Conservation (phyloP, 2,797 vertebrate species). For the Astyanax mexicanus region DNA sequence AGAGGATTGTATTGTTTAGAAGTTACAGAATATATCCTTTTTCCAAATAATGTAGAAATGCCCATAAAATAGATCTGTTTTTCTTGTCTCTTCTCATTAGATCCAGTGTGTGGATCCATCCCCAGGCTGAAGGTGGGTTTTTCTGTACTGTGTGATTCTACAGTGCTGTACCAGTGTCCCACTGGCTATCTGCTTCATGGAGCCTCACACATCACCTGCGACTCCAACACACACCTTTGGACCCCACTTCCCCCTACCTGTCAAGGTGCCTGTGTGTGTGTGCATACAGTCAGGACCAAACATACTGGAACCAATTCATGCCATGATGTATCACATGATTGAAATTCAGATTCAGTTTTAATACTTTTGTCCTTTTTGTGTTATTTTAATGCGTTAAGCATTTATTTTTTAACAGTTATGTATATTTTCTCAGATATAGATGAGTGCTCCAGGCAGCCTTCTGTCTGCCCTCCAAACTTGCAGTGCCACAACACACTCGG, state of each 20-base stretch:
- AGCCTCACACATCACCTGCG: slow-evolving; percentile 75
- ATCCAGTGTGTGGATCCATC: slow-evolving; percentile 75
- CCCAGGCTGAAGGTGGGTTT: slow-evolving; percentile 74
- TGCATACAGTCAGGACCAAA: too few species aligned
- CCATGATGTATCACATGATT: too few species aligned
- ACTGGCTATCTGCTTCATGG: slow-evolving; percentile 75
- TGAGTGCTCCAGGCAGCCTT: slow-evolving; percentile 72
- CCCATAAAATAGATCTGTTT: neutral
- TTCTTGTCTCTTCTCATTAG: slow-evolving; percentile 54
- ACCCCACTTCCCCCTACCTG: slow-evolving; percentile 76
- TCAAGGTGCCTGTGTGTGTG: slow-evolving; percentile 66
- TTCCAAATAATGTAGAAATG: neutral
- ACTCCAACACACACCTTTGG: slow-evolving; percentile 73
- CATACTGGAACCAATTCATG: too few species aligned
- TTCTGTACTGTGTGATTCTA: slow-evolving; percentile 75
- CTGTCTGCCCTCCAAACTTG: slow-evolving; percentile 68
- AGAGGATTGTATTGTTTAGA: neutral
- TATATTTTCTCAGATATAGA: slow-evolving; percentile 72
- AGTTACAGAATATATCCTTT: too few species aligned
- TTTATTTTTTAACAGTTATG: too few species aligned
- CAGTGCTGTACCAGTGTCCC: slow-evolving; percentile 77
- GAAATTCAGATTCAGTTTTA: too few species aligned
- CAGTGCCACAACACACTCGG: slow-evolving; percentile 77
- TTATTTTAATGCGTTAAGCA: too few species aligned
- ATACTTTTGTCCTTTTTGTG: too few species aligned